Evolutionary conservation across 2,888 invertebrate species (phyloP), one percentile per base, ranked within the genome.

Genomic region (Gymnoscelis rufifasciata): DNA sequence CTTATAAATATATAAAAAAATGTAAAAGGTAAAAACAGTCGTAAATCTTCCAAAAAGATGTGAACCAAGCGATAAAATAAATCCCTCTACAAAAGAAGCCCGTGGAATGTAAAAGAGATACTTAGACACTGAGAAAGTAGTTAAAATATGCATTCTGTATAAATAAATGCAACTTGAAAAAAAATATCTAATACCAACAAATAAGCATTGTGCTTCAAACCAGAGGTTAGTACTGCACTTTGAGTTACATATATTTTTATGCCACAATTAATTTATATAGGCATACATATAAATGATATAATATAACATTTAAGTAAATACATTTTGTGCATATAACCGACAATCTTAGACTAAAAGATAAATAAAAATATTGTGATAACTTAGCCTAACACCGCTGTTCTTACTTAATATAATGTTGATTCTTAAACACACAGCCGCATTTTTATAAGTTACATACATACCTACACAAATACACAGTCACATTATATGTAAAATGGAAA

Each of bases 341-440:
- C 12, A 48, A 19, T 10, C 35, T 19, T 6, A 7, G 19, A 24
- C 15, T 33, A 12, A 8, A 38, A 11, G 10, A 37, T 28, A 13
- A 41, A 13, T 12, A 14, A 36, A 28, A 44, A 44, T 30, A 31
- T 37, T 38, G 46, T 27, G 24, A 29, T 14, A 40, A 24, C 23
- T 29, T 43, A 40, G 1, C n/a, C 41, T 41, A 41, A 49, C 40
- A 49, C 28, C 40, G 19, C 24, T 38, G 26, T 13, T 24, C 33
- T 38, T 41, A 37, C 38, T 19, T 3, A 44, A n/a, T 38, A 27
- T 29, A 33, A 45, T 30, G 10, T 40, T 46, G 43, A 48, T 46
- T 43, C 31, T 24, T 49, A 41, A 31, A 41, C 44, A 53, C 49
- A 47, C 49, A 47, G 50, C 47, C 53, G 41, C 31, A 49, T 42